Evolutionary conservation across 2,113 vertebrate genomes (phyloP), one percentile per base, ranked within the genome.

Genomic region (Geococcyx californianus): DNA sequence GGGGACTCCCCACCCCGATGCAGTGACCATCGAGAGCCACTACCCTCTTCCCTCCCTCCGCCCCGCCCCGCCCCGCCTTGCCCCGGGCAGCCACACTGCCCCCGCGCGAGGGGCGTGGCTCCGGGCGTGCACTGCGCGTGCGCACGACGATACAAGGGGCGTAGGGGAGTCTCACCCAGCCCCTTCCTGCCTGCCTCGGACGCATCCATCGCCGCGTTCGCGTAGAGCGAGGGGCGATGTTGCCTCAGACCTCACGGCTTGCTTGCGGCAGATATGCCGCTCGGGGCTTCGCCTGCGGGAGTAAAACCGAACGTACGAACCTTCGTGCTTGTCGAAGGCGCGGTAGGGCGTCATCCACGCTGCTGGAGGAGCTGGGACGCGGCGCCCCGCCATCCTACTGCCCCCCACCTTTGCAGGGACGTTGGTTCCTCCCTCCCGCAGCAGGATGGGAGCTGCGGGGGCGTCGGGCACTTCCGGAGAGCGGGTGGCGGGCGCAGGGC

Each of bases 261-360:
- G 5, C 4, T 14, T 5, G 8, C 2, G 3, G 11, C 6, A 1
- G 2, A 3, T 7, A 34, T 18, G 7, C 8, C n/a, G 19, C 7
- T 2, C 3, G 10, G 28, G 15, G 13, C 7, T 66, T 13, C 11
- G 3, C 4, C 7, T 10, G 34, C 24, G 16, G 11, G 54, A 16
- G 3, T 1, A 5, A 20, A 20, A 24, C 2, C 1, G 13, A 18
- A 11, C 1, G 2, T 13, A 7, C 8, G 13, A 42, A 10, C 8
- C 2, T 4, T 7, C 2, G 1, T 12, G 0, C 6, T 10, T 6
- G 7, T 8, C 13, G 5, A 11, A 45, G 11, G 7, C 2, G 0
- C 3, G 5, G 6, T 4, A 4, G 7, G 6, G n/a, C 5, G 4
- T 13, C 11, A 17, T 8, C 25, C 5, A 40, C 7, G 3, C 34